Base-by-base conservation (phyloP, 2,888 invertebrate species). In the Scaptomyza flava region DNA sequence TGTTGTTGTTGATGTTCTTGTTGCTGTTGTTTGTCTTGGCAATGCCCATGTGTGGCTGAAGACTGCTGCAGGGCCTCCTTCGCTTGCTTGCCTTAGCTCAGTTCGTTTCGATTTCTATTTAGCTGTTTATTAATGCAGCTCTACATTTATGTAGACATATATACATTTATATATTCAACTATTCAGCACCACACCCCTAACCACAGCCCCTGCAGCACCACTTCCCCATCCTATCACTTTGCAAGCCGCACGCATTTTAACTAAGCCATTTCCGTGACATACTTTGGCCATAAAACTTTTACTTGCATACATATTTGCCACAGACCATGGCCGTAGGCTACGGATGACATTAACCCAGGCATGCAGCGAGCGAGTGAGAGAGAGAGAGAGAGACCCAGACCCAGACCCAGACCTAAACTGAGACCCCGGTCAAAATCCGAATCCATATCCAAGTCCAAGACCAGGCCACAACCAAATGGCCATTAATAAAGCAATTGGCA, bases 191-290 rank as follows among this genome's bases (percentile, higher is more conserved):
- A 68, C 79, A 66, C 23, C 34, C 36, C 14, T 23, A 34, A 47
- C 34, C 33, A 12, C 38, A 6, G 31, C 41, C 17, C 6, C 23
- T 6, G 7, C 31, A 17, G 14, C 41, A 8, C 42, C 34, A 30
- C 41, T 36, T 6, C 20, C 36, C 9, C 2, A 27, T 27, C 3
- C 17, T 12, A 20, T 20, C 48, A n/a, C 17, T 12, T 48, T 9
- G n/a, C 34, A 34, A 17, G 7, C 46, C 45, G 50, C 66, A 83
- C 88, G 83, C 83, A 87, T 85, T 85, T 87, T 72, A 87, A 80
- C 78, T 71, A 80, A 87, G 72, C 66, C 88, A 84, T 83, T 88
- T 88, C 83, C 86, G 87, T 88, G 83, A 86, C 83, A 88, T 78
- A 83, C 86, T 73, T 88, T 58, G 69, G 34, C 27, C 57, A 34